phyloP scores from a whole-genome alignment of 2,113 vertebrate genomes.

The Phylloscopus whistleri region DNA sequence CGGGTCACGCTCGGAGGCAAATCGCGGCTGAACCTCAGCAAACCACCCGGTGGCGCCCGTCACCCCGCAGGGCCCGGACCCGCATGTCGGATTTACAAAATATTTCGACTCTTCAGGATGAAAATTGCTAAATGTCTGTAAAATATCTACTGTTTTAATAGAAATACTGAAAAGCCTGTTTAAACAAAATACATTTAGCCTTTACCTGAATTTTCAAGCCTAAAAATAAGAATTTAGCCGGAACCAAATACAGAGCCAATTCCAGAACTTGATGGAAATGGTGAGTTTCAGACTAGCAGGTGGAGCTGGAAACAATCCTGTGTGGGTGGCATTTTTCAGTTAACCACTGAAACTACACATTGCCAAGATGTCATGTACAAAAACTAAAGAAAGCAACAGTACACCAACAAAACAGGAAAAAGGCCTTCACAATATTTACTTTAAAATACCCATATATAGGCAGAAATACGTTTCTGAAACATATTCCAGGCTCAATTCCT shows the following conservation, averaged over 20 bases:
- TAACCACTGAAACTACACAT: not conserved
- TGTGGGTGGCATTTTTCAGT: not conserved
- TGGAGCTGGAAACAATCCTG: conserved; percentile 50
- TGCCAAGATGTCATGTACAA: not conserved
- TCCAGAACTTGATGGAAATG: conserved; percentile 40
- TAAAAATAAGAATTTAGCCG: not conserved
- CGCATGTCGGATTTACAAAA: not conserved
- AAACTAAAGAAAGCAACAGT: conserved; percentile 11
- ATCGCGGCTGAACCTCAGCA: not conserved
- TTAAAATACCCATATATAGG: not conserved
- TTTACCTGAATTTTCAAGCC: not conserved
- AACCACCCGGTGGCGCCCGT: not conserved
- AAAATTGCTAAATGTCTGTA: not conserved
- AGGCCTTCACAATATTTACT: not conserved
- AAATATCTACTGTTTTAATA: not conserved
- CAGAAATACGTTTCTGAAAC: not conserved
- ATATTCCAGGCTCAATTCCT: not conserved
- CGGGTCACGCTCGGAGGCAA: not conserved
- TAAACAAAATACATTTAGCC: not conserved
- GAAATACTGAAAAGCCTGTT: not conserved
- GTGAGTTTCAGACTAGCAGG: conserved; percentile 51
- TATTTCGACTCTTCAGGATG: not conserved
- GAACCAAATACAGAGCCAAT: not conserved
- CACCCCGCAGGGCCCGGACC: no score
- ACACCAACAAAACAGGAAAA: not conserved